Percentiles rank a stretch among this genome's conserved stretches.
Conservation (phyloP, 2,797 vertebrate genomes). For the Luscinia luscinia region DNA sequence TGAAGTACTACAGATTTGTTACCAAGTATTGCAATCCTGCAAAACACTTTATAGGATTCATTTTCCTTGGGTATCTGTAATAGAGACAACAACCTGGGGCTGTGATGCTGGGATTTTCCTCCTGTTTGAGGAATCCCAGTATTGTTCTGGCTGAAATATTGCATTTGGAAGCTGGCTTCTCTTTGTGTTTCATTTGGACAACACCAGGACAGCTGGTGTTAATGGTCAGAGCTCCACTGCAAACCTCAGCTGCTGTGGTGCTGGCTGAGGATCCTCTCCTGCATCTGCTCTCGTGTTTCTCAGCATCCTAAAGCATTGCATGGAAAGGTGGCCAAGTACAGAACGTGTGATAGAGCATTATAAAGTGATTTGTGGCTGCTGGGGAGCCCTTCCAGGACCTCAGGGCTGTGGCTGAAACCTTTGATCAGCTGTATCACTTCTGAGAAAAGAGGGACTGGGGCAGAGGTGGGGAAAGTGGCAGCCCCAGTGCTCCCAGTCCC, state of each 20-base stretch:
- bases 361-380: constrained; percentile 7
- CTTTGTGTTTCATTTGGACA: neutral
- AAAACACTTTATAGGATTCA: neutral
- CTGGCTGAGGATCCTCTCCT: neutral
- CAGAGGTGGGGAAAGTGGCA: neutral
- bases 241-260: neutral
- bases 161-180: neutral
- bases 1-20: neutral
- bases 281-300: neutral
- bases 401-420: constrained; percentile 57
- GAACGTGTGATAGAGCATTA: neutral
- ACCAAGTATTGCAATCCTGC: neutral
- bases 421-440: neutral
- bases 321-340: constrained; percentile 42
- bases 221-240: neutral
- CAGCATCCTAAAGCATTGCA: neutral
- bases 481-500: neutral
- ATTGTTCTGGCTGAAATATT: neutral
- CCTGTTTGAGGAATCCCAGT: neutral
- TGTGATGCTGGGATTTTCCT: neutral
- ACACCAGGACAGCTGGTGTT: neutral
- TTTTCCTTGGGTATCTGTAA: neutral
- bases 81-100: neutral
- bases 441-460: neutral
- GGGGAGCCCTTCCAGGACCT: neutral